Base-by-base conservation (phyloP, 2,797 vertebrate species). In the Epinephelus awoara region DNA sequence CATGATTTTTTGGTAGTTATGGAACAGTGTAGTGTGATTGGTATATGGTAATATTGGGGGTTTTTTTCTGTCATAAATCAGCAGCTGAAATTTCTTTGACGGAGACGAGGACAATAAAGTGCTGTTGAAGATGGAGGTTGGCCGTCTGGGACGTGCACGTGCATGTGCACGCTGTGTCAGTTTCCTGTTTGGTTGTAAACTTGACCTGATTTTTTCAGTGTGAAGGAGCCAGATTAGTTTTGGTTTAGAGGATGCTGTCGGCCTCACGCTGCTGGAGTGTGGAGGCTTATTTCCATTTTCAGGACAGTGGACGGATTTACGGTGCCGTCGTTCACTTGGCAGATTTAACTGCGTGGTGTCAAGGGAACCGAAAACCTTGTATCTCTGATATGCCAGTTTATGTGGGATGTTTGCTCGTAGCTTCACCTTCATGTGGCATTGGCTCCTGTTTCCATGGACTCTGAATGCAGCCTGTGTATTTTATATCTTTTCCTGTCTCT, bases 401-500 rank as follows among this genome's bases (percentile, higher is more conserved):
- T 34, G 19, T 15, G n/a, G 19, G 38, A 64, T 44, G 29, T 18
- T 47, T 13, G 21, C 42, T 34, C 46, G 19, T 44, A 17, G 23
- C 46, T 46, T 27, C 4, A 23, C 6, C 27, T 51, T 14, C 27
- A 23, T 50, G 40, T 67, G 38, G 19, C 38, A 13, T 3, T 12
- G 8, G 29, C 27, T 38, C 59, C 21, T 25, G 1, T 34, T 18
- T 72, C 40, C 29, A 64, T 3, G 21, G 18, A 62, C 79, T 87
- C 54, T 14, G 67, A 23, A 80, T 64, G 79, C 17, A 65, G 55
- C 74, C 61, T 69, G 68, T 68, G 18, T 58, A 4, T 61, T 19
- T 50, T 18, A 55, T 19, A 21, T 1, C 3, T 17, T 46, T 63
- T 27, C 13, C 6, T 19, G 54, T 65, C 4, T 64, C 6, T 52